phyloP scores from a whole-genome alignment of 2,113 vertebrate species.

The Lampris megalopsis region DNA sequence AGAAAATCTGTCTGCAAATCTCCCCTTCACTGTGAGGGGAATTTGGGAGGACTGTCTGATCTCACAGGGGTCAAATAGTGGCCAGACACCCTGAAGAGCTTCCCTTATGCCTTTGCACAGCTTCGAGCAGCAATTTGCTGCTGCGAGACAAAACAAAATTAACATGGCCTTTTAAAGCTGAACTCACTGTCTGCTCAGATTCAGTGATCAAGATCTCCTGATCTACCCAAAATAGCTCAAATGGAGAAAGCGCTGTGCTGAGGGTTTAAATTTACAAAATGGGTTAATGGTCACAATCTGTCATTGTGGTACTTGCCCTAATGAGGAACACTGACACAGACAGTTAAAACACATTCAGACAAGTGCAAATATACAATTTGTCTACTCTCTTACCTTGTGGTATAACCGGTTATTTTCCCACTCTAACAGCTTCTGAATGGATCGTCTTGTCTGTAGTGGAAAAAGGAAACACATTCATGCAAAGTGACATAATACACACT shows the following conservation, averaged over 20 bases:
- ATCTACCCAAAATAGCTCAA: slow-evolving; percentile 60
- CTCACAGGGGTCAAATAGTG: slow-evolving; percentile 75
- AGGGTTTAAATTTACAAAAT: slow-evolving; percentile 59
- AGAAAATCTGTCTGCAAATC: slow-evolving; percentile 71
- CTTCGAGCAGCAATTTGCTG: slow-evolving; percentile 81
- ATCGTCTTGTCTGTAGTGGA: slow-evolving; percentile 90
- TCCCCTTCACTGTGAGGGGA: slow-evolving; percentile 60
- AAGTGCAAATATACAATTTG: slow-evolving; percentile 28
- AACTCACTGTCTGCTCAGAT: slow-evolving; percentile 66
- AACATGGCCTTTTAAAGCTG: slow-evolving; percentile 75
- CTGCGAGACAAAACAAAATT: slow-evolving; percentile 80
- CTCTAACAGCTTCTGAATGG: slow-evolving; percentile 97
- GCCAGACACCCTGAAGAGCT: slow-evolving; percentile 80
- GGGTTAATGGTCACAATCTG: slow-evolving; percentile 63
- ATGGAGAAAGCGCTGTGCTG: slow-evolving; percentile 44
- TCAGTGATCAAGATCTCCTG: slow-evolving; percentile 42
- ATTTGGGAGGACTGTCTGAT: slow-evolving; percentile 72
- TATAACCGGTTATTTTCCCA: slow-evolving; percentile 99
- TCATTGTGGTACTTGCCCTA: slow-evolving; percentile 44
- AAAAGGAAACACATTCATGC: slow-evolving; percentile 53
- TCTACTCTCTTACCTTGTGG: slow-evolving; percentile 90
- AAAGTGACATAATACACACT: slow-evolving; percentile 3
- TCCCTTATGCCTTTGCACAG: slow-evolving; percentile 73
- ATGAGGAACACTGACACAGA: slow-evolving; percentile 41
- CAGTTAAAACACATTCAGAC: slow-evolving; percentile 45